phyloP scores from a whole-genome alignment of 2,797 vertebrate genomes.

The Sebastes kiyomatsui region DNA sequence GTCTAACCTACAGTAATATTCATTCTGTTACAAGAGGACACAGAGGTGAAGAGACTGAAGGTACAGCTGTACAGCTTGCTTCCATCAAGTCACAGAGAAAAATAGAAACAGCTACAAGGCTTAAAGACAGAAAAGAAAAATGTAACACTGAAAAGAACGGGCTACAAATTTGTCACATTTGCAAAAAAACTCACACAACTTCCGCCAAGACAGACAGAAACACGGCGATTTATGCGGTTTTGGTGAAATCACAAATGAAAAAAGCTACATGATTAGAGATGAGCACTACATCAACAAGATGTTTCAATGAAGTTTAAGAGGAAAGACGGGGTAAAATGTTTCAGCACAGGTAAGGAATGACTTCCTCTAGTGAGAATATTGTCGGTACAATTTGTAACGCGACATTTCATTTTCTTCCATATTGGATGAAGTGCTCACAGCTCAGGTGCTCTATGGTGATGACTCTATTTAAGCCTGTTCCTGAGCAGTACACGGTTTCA shows the following conservation, averaged over 20 bases:
- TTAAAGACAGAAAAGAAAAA: slow-evolving; percentile 7
- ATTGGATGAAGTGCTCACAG: background rate
- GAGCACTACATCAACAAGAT: background rate
- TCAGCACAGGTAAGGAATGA: background rate
- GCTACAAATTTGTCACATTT: background rate
- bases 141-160: background rate
- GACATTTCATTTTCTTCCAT: slow-evolving; percentile 1
- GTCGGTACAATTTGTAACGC: background rate
- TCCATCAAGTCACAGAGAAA: slow-evolving; percentile 70
- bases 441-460: slow-evolving; percentile 5
- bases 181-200: background rate
- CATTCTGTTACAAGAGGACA: slow-evolving; percentile 95
- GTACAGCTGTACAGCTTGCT: slow-evolving; percentile 72
- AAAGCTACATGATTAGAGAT: no score
- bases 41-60: slow-evolving; percentile 97
- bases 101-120: slow-evolving; percentile 21
- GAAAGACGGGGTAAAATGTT: background rate
- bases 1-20: slow-evolving; percentile 98
- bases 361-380: background rate
- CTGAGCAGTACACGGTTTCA: background rate
- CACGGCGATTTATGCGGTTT: background rate
- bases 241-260: background rate
- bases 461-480: slow-evolving; percentile 3
- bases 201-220: background rate
- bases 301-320: background rate